Percentiles rank a stretch among this genome's conserved stretches.
Conservation (phyloP, 2,888 invertebrate species). For the Hemicrepidius hirtus region DNA sequence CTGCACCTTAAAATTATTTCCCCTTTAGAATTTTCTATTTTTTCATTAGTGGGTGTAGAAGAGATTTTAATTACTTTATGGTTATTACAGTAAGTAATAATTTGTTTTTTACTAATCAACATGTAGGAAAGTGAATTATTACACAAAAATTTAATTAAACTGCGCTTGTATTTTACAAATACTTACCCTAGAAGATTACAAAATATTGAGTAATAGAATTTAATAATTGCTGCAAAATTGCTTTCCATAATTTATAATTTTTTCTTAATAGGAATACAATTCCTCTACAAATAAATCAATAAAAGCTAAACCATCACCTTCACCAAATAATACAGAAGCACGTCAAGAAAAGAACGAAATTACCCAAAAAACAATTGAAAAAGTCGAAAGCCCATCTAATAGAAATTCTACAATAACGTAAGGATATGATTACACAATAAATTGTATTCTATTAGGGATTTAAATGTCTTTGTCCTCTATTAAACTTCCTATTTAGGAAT, state of each 20-base stretch:
- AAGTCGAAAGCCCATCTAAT: slow-evolving; percentile 72
- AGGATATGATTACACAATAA: slow-evolving; percentile 64
- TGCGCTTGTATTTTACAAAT: too few relatives aligned
- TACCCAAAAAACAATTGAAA: slow-evolving; percentile 63
- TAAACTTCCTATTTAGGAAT: slow-evolving; percentile 73
- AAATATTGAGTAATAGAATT: too few relatives aligned
- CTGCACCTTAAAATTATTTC: too few relatives aligned
- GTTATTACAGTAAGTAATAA: too few relatives aligned
- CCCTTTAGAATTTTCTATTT: too few relatives aligned
- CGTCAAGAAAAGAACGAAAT: slow-evolving; percentile 71
- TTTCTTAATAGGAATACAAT: slow-evolving; percentile 37
- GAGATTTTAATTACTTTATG: too few relatives aligned
- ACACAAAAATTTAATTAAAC: too few relatives aligned
- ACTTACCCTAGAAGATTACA: too few relatives aligned
- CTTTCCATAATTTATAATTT: neutral
- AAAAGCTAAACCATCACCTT: slow-evolving; percentile 56
- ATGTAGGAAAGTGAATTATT: too few relatives aligned
- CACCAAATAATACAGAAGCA: slow-evolving; percentile 64
- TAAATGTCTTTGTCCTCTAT: too few relatives aligned
- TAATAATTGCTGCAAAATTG: neutral
- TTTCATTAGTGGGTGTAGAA: too few relatives aligned
- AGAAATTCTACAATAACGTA: slow-evolving; percentile 79
- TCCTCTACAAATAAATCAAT: slow-evolving; percentile 58
- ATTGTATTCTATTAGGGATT: neutral
- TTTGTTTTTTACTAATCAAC: too few relatives aligned